These are phyloP conservation scores for Piprites chloris DNA, from an alignment of 2,113 vertebrate genomes.

Conservation along the genomic window DNA sequence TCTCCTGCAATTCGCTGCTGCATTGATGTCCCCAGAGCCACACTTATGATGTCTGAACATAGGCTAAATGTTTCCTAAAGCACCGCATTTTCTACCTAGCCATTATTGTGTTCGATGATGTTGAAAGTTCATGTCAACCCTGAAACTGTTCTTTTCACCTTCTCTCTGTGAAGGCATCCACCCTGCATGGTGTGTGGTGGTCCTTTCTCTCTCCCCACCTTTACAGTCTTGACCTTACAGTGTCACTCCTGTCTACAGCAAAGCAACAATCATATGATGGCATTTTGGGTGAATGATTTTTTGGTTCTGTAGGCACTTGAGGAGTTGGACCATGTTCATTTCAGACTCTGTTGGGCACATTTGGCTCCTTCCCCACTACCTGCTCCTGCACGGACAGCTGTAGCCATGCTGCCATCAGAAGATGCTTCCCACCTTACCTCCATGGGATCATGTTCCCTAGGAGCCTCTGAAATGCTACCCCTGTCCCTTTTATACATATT, in stretches of 20 bases:
- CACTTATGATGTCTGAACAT: accelerated
- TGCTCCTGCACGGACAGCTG: background rate
- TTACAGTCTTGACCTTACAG: background rate
- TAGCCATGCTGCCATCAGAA: accelerated
- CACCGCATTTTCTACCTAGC: background rate
- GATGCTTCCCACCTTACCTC: too few species aligned
- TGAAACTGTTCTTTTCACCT: background rate
- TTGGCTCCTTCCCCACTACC: background rate
- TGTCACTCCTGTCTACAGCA: background rate
- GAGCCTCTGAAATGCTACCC: background rate
- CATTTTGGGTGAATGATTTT: background rate
- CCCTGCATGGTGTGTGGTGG: accelerated
- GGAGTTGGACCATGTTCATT: accelerated
- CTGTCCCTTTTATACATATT: background rate
- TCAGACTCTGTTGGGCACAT: accelerated
- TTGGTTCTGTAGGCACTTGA: background rate
- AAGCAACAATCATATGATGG: accelerated
- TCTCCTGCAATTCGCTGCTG: accelerated
- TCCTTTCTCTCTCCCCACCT: background rate
- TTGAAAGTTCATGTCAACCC: background rate
- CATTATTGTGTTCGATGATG: background rate
- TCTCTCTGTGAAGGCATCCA: background rate
- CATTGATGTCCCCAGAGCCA: background rate
- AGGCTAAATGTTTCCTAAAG: background rate
- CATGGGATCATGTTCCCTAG: accelerated